Base-by-base conservation (phyloP, 2,113 vertebrate species). In the Numida meleagris region DNA sequence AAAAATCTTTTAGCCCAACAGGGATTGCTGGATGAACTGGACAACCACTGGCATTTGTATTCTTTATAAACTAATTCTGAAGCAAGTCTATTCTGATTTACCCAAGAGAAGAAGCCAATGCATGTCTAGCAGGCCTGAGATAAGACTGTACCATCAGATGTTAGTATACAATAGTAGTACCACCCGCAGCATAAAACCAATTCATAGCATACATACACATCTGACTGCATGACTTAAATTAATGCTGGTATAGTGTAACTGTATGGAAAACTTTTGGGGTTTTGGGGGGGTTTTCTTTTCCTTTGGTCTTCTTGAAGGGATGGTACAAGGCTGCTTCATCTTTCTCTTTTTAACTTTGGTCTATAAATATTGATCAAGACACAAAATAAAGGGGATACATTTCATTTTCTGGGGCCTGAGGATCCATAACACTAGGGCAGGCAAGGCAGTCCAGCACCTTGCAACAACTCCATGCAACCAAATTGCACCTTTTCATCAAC, bases 81-180 rank as follows among this genome's bases (percentile, higher is more conserved):
- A 80, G 34, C 20, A 23, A 4, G 3, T 23, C 51, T 90, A 59
- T 55, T 51, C n/a, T 19, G 8, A 8, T 33, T 40, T 59, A n/a
- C 10, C 43, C 55, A 40, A n/a, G 61, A 82, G 76, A 65, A 71
- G 76, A 61, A 88, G 17, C 48, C 84, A 68, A 24, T 5, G 12
- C 27, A 40, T 38, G 20, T 13, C 27, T 33, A 61, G 43, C 51
- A 89, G 29, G 38, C 46, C 67, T 58, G 25, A 20, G 45, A 34
- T 55, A 34, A 59, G 50, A 23, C 10, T 5, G 0, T 3, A 3
- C 0, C 0, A 29, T 1, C 2, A 0, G 59, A 29, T 27, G 20
- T 71, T 50, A 66, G 29, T 13, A 23, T 4, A 15, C 68, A 59
- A 43, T 20, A 57, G 24, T 1, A 2, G 51, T 9, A 23, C 24